A percentile compares a stretch with the other conserved stretches of the same genome.
Conservation (phyloP, 1,140 invertebrate species). For the Octopus sinensis region DNA sequence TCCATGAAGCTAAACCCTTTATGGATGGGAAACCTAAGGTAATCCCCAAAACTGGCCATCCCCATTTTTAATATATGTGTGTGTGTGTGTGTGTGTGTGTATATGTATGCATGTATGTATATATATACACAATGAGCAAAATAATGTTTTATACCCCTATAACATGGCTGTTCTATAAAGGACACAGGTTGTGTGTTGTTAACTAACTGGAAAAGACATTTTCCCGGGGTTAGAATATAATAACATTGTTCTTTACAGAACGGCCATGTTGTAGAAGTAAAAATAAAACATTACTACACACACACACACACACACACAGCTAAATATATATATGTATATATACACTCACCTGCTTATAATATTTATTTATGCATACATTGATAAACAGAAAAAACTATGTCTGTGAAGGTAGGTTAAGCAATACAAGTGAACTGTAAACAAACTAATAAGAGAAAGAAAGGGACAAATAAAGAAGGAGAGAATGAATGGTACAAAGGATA, state of each 20-base stretch:
- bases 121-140: neutral
- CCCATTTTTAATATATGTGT: neutral
- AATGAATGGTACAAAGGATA: neutral
- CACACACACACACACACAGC: neutral
- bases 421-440: neutral
- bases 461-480: neutral
- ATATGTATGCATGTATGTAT: neutral
- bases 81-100: neutral
- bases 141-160: too few relatives aligned
- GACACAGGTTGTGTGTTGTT: too few relatives aligned
- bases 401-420: neutral
- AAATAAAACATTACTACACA: neutral
- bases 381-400: neutral
- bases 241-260: too few relatives aligned
- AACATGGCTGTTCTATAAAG: too few relatives aligned
- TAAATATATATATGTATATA: neutral
- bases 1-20: neutral
- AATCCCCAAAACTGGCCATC: too few relatives aligned
- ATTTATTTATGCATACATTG: neutral
- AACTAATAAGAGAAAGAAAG: neutral
- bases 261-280: neutral
- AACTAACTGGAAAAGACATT: too few relatives aligned
- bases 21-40: neutral
- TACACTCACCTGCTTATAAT: neutral
- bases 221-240: too few relatives aligned